Base-by-base conservation (phyloP, 2,888 invertebrate genomes). In the Clitarchus hookeri region DNA sequence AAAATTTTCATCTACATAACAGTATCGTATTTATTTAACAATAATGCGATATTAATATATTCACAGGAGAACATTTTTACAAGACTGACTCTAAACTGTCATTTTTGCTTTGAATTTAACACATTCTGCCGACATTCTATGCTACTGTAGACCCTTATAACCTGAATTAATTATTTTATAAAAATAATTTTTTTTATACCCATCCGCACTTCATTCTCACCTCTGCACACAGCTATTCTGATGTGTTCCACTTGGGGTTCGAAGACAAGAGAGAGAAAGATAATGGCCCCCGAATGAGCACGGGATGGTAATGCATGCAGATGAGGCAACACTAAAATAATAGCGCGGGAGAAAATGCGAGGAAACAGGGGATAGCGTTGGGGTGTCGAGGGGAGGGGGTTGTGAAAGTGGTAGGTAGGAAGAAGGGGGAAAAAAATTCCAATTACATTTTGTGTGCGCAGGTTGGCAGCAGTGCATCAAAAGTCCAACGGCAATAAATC, bases 381-480 rank as follows among this genome's bases (percentile, higher is more conserved):
- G 12, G 23, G 26, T 53, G 26, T 84, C 8, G 25, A 84, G 23
- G 8, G 44, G 54, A 26, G 26, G 16, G 25, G 84, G n/a, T 13
- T 23, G 44, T 25, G 48, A 48, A 16, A 84, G 27, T n/a, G 44
- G 36, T 1, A n/a, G n/a, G 16, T 6, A 36, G 83, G n/a, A 48
- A 83, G 48, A 44, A 83, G n/a, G 25, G 48, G 54, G 48, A 12
- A 23, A 44, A 85, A 85, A 78, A 79, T 79, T 80, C 85, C 82
- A 82, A 77, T 85, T 85, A 85, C 85, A 54, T 85, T 86, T 86
- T 86, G 84, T 53, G 84, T 84, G 84, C 65, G 65, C 44, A 86
- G n/a, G 84, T 84, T 84, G 86, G 86, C 86, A 86, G 86, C 65
- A 79, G 84, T 86, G 86, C 86, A 86, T 84, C 80, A 78, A 84